Base-by-base conservation (phyloP, 2,888 invertebrate species). In the Heliconius charithonia region DNA sequence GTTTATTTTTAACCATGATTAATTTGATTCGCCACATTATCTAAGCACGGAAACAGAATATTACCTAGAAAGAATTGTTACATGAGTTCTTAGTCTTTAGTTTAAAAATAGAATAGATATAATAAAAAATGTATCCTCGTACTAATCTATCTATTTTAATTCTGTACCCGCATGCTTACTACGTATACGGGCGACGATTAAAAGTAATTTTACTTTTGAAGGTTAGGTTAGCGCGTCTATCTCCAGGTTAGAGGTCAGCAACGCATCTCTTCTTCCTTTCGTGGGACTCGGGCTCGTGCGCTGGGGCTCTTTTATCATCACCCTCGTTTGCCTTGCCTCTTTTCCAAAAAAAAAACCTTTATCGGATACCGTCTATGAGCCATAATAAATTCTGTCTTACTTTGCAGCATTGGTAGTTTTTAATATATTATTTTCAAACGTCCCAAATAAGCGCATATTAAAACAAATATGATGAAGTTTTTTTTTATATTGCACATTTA, bases 101-200 rank as follows among this genome's bases (percentile, higher is more conserved):
- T 32, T 51, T 72, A 72, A 51, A 72, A 72, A 59, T 72, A 72
- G 25, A 56, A n/a, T 32, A 32, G 9, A 32, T 25, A 3, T 70
- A 59, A 70, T 25, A 41, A 41, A 45, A 37, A 41, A 45, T 45
- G 25, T 56, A 66, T 76, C 67, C 75, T 67, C 37, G 56, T 62
- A 19, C 16, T 62, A 67, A 62, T 66, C 59, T 70, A 62, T 66
- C 59, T 70, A 70, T 76, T 76, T 76, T 76, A 72, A 72, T 65
- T 66, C 22, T 56, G 56, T 45, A 72, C 75, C 77, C 75, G 56
- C 66, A 77, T 80, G 2, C 29, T 63, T 59, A 56, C 29, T 37
- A 66, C 62, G 51, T 29, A 51, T 74, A 67, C 73, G 65, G 79
- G 70, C 59, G 75, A 66, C 63, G 56, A 78, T 81, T 78, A 76